Percentiles rank a stretch among this genome's conserved stretches.
Conservation (phyloP, 2,113 vertebrate genomes). For the Peucedramus taeniatus region DNA sequence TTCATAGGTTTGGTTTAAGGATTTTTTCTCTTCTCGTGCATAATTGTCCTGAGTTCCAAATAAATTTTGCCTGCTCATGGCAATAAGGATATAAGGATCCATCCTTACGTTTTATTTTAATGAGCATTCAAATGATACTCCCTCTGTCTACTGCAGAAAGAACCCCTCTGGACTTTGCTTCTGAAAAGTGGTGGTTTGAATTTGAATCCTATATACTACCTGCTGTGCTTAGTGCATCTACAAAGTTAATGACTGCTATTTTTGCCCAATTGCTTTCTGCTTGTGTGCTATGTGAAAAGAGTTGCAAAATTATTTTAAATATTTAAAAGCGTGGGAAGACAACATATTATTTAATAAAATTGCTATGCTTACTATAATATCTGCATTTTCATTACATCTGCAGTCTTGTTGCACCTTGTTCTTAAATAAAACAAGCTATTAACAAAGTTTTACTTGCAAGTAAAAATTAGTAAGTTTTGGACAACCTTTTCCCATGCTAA, state of each 20-base stretch:
- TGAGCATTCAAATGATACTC: not conserved
- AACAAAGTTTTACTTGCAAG: not conserved
- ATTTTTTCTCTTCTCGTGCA: not conserved
- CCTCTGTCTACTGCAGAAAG: not conserved
- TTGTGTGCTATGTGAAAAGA: constrained; percentile 1
- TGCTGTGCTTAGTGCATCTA: constrained; percentile 32
- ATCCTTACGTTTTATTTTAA: constrained; percentile 4
- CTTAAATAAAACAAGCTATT: not conserved
- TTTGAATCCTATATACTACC: constrained; percentile 32
- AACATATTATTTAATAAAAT: constrained; percentile 2
- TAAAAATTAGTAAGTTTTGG: not conserved
- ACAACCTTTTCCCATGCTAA: not conserved
- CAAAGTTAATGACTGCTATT: constrained; percentile 56
- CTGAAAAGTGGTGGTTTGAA: constrained; percentile 22
- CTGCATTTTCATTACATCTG: not conserved
- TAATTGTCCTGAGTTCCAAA: not conserved
- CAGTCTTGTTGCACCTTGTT: not conserved
- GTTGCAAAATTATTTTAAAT: constrained; percentile 36
- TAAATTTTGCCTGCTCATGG: not conserved
- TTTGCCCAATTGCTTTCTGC: constrained; percentile 48
- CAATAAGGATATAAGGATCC: not conserved
- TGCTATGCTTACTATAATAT: not conserved
- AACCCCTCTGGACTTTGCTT: not conserved
- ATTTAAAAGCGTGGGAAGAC: constrained; percentile 27
- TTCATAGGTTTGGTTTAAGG: not conserved